Conservation (phyloP, 2,797 vertebrate species). For the Cossypha polioptera region DNA sequence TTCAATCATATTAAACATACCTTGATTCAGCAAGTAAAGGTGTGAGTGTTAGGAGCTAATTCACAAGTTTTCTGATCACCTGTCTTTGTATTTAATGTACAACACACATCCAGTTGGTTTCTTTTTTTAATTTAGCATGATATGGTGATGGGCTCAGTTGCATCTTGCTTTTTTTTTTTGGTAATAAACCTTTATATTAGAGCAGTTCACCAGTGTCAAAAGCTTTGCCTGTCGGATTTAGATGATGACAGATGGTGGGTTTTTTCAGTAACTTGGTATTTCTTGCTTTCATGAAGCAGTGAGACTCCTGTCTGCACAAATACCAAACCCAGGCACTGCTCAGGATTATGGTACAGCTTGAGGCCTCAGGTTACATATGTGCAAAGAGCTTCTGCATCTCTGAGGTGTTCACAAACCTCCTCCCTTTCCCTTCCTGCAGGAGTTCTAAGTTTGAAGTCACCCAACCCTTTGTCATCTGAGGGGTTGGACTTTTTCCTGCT, state of each 20-base stretch:
- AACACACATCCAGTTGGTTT: background rate
- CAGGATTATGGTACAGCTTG: background rate
- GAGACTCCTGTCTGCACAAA: background rate
- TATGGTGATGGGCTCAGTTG: background rate
- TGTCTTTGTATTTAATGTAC: conserved; percentile 13
- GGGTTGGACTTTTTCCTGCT: background rate
- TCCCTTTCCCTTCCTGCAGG: background rate
- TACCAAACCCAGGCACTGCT: background rate
- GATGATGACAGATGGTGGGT: background rate
- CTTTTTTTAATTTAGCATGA: background rate
- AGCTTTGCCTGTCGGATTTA: background rate
- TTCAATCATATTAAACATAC: background rate
- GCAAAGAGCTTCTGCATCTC: background rate
- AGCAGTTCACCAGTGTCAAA: background rate
- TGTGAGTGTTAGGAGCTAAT: background rate
- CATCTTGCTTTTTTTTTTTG: background rate
- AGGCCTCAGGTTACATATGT: background rate
- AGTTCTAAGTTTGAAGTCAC: background rate
- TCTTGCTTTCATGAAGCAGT: background rate
- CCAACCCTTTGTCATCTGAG: background rate
- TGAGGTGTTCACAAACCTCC: background rate
- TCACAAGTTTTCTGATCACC: background rate
- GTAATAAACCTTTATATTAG: background rate
- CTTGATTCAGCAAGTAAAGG: conserved; percentile 21
- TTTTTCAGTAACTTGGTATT: background rate